phyloP scores from a whole-genome alignment of 30 jellyfish, hydroid and myxozoan species.

The Hydractinia symbiolongicarpus region DNA sequence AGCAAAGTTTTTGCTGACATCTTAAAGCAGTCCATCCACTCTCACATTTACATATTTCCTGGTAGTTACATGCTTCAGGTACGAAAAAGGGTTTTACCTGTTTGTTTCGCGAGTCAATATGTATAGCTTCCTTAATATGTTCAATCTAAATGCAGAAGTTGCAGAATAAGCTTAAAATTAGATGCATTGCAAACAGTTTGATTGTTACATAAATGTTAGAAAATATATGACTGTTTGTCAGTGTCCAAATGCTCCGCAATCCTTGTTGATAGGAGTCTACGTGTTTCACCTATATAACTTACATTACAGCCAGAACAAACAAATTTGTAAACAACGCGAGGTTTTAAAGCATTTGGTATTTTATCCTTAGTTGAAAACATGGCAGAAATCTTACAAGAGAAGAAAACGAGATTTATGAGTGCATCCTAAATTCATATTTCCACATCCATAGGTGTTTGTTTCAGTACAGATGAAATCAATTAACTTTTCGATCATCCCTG shows the following conservation, averaged over 20 bases:
- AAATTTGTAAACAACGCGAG: neutral
- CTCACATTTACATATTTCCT: no score
- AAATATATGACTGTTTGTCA: slow-evolving; percentile 7
- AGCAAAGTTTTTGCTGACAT: no score
- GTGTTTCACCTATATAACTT: neutral
- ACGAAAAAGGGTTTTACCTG: slow-evolving; percentile 1
- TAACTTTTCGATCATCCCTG: no score
- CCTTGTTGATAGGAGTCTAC: neutral
- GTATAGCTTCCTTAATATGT: no score
- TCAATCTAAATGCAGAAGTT: neutral
- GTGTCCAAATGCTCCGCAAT: neutral
- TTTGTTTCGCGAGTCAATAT: neutral
- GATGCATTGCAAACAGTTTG: neutral
- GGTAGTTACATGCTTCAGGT: no score
- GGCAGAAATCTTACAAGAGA: no score
- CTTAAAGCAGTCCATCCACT: no score
- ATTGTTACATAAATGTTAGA: neutral
- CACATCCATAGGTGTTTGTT: no score
- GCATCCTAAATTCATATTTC: no score
- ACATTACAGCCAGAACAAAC: neutral
- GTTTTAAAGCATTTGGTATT: neutral
- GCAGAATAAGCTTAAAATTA: neutral
- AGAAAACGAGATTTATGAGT: no score
- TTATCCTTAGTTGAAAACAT: neutral
- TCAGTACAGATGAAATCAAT: no score